phyloP scores from a whole-genome alignment of 2,797 vertebrate species.

The Periparus ater region DNA sequence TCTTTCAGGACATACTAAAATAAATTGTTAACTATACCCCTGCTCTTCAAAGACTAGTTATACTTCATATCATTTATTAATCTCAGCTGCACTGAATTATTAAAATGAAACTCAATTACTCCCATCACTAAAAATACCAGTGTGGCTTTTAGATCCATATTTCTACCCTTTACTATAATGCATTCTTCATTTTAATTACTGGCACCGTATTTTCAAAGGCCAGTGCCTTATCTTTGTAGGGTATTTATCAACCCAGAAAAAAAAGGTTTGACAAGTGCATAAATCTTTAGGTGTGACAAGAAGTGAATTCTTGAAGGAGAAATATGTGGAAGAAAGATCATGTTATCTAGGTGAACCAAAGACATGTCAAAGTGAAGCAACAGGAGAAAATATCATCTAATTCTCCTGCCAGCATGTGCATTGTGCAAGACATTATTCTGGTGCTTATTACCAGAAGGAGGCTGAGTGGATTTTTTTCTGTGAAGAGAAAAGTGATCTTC shows the following conservation, averaged over 20 bases:
- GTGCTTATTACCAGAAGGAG: background rate
- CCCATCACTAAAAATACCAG: constrained; percentile 58
- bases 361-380: background rate
- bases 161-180: constrained; percentile 38
- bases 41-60: constrained; percentile 36
- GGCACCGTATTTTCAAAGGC: constrained; percentile 39
- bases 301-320: constrained; percentile 31
- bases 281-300: background rate
- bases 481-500: background rate
- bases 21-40: constrained; percentile 61
- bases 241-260: constrained; percentile 14
- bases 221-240: background rate
- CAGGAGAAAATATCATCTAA: background rate
- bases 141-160: constrained; percentile 43
- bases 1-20: constrained; percentile 55
- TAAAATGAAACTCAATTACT: constrained; percentile 66
- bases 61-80: constrained; percentile 39
- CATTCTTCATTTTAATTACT: constrained; percentile 49
- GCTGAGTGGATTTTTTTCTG: background rate
- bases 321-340: background rate
- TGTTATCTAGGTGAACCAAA: background rate
- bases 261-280: constrained; percentile 1
- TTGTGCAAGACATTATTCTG: background rate
- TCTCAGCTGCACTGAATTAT: constrained; percentile 71
- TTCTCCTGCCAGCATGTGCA: background rate